These are phyloP conservation scores for Poeciliopsis paucimaculata DNA, from an alignment of 2,797 vertebrate genomes.

Conservation along the genomic window DNA sequence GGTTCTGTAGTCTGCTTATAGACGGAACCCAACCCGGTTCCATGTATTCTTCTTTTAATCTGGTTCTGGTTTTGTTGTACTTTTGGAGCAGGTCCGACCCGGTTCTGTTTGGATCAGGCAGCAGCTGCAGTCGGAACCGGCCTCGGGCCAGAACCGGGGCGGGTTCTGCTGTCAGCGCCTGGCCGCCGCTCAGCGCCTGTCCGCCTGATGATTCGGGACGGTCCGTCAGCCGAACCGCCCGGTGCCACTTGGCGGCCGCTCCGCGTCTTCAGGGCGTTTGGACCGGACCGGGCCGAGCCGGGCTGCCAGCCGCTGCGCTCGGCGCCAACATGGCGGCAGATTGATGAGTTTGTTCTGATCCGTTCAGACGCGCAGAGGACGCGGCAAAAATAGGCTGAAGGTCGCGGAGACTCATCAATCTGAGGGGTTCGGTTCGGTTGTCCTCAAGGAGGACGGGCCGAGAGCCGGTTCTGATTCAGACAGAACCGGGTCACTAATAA, in stretches of 20 bases:
- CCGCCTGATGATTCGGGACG: constrained; percentile 77
- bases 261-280: constrained; percentile 64
- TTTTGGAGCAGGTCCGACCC: not conserved
- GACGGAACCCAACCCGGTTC: not conserved
- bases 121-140: not conserved
- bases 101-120: not conserved
- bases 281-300: constrained; percentile 15
- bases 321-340: constrained; percentile 64
- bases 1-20: not conserved
- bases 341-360: constrained; percentile 74
- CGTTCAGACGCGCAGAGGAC: constrained; percentile 73
- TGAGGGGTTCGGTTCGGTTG: not conserved
- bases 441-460: not conserved
- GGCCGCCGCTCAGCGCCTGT: constrained; percentile 77
- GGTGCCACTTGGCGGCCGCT: constrained; percentile 70
- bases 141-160: constrained; percentile 19
- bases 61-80: no score
- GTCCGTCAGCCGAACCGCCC: constrained; percentile 65
- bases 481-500: not conserved
- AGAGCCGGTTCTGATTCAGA: not conserved
- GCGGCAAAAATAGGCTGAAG: constrained; percentile 76
- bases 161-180: constrained; percentile 74
- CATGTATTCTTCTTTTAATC: not conserved
- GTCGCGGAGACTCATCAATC: constrained; percentile 31
- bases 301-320: constrained; percentile 30